phyloP scores from a whole-genome alignment of 2,113 vertebrate species.

The Pseudonaja textilis region DNA sequence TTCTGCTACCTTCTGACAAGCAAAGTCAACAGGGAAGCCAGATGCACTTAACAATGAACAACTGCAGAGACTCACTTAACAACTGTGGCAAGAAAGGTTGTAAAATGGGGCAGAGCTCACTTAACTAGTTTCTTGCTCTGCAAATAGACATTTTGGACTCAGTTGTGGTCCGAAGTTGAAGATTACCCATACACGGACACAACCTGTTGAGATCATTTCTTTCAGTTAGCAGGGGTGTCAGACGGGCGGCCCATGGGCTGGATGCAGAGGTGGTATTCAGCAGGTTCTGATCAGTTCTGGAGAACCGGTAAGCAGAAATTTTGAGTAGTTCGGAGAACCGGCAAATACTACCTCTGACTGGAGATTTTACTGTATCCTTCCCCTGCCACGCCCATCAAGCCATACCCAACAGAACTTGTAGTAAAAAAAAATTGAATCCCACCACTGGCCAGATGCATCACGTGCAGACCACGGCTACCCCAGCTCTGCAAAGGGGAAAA shows the following conservation, averaged over 20 bases:
- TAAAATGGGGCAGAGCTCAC: neutral
- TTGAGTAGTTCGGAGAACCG: too few species aligned
- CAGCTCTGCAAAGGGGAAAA: neutral
- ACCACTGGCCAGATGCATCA: neutral
- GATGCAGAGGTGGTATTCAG: neutral
- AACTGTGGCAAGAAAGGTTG: neutral
- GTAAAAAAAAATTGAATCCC: too few species aligned
- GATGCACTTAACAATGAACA: neutral
- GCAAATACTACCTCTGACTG: too few species aligned
- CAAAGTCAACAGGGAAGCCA: neutral
- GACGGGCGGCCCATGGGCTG: rapidly evolving
- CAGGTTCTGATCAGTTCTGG: too few species aligned
- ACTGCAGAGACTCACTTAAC: neutral
- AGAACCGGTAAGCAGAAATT: too few species aligned
- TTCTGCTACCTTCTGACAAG: neutral
- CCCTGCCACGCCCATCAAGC: too few species aligned
- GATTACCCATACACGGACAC: neutral
- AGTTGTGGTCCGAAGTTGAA: neutral
- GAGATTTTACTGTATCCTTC: too few species aligned
- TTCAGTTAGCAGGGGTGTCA: neutral
- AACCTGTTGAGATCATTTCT: neutral
- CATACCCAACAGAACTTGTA: too few species aligned
- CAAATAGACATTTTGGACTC: neutral
- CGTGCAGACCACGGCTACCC: rapidly evolving
- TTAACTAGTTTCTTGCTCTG: neutral